Evolutionary conservation across 2,797 vertebrate genomes (phyloP).

Genomic region (Erethizon dorsatum): DNA sequence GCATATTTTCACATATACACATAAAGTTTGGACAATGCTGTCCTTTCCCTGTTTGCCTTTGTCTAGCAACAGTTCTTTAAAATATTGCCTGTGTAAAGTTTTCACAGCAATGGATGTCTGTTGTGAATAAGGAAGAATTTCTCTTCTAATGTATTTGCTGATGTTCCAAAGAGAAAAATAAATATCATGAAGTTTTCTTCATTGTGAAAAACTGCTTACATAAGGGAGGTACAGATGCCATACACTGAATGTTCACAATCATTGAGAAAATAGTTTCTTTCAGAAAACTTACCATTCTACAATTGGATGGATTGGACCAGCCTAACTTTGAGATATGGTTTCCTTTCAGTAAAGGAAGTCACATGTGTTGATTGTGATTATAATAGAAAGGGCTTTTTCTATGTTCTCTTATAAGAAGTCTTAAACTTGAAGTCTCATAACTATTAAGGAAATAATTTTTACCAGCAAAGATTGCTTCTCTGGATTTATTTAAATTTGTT

Average conservation of each 20-base stretch:
- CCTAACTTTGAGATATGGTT: neutral
- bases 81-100: neutral
- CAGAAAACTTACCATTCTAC: neutral
- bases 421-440: neutral
- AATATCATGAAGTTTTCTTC: neutral
- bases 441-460: constrained; percentile 14
- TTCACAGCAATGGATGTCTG: neutral
- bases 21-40: neutral
- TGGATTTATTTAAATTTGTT: neutral
- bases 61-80: neutral
- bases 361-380: neutral
- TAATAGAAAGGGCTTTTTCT: neutral
- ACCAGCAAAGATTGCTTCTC: neutral
- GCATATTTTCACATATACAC: neutral
- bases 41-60: neutral
- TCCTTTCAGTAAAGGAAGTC: neutral
- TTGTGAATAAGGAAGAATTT: neutral
- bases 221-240: neutral
- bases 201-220: neutral
- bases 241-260: neutral
- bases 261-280: neutral
- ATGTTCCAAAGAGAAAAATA: neutral
- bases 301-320: neutral
- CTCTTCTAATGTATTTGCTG: neutral
- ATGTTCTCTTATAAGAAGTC: neutral